A percentile compares a stretch with the other conserved stretches of the same genome.
Evolutionary conservation across 2,113 vertebrate species (phyloP).

Genomic region (Dendrocopos noguchii): DNA sequence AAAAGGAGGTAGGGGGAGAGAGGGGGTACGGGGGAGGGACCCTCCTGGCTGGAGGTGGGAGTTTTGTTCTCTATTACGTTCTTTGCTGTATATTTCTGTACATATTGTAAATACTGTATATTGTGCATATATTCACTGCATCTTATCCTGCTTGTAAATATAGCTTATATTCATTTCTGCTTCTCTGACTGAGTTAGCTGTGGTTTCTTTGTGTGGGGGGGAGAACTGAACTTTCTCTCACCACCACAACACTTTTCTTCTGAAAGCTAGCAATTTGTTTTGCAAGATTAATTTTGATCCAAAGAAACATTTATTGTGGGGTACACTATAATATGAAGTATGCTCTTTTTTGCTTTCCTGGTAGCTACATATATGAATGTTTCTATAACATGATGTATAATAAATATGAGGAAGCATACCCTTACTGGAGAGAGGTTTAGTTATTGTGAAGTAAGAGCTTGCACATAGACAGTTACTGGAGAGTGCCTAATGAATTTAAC

Average conservation of each 20-base stretch:
- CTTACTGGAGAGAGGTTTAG: background rate
- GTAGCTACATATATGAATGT: background rate
- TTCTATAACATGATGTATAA: background rate
- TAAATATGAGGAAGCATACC: background rate
- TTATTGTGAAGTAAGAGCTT: background rate
- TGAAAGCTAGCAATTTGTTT: background rate
- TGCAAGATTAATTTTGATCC: background rate
- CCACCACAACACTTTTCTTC: background rate
- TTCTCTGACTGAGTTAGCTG: too few relatives aligned
- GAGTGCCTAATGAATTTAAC: background rate
- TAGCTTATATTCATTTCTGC: too few relatives aligned
- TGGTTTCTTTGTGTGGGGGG: too few relatives aligned
- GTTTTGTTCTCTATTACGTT: too few relatives aligned
- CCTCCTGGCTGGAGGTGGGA: too few relatives aligned
- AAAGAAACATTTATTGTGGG: background rate
- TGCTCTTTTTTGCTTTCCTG: background rate
- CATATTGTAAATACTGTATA: too few relatives aligned
- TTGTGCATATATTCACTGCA: too few relatives aligned
- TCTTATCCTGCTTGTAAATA: too few relatives aligned
- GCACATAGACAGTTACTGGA: background rate
- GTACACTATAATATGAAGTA: background rate
- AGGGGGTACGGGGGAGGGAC: too few relatives aligned
- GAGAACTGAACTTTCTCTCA: too few relatives aligned
- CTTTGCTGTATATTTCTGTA: too few relatives aligned
- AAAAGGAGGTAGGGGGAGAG: too few relatives aligned